phyloP scores from a whole-genome alignment of 2,888 invertebrate genomes.

The Apodemia hepburni region DNA sequence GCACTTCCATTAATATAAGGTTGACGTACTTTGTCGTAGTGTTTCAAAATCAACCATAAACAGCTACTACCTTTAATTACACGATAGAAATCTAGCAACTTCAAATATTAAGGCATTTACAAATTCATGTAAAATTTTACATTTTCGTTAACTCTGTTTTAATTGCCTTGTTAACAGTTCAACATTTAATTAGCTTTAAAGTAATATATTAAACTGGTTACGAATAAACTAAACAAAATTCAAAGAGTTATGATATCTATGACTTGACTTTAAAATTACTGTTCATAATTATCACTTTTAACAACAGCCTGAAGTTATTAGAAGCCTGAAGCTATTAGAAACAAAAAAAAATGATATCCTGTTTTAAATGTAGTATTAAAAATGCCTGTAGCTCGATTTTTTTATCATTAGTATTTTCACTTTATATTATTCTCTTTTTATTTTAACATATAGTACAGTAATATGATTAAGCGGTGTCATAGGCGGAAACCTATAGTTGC shows the following conservation, averaged over 20 bases:
- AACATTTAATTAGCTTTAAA: neutral
- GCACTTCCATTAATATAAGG: slow-evolving; percentile 17
- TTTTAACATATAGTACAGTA: neutral
- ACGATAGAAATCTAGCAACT: slow-evolving; percentile 16
- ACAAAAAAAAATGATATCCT: neutral
- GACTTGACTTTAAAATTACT: neutral
- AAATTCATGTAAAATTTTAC: neutral
- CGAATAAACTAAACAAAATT: neutral
- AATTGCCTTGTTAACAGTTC: neutral
- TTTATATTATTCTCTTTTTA: no score
- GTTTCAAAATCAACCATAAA: slow-evolving; percentile 17
- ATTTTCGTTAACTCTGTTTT: neutral
- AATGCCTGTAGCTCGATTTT: no score
- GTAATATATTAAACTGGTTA: neutral
- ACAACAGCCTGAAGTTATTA: no score
- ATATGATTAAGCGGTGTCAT: neutral
- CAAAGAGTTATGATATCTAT: neutral
- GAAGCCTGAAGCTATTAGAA: neutral
- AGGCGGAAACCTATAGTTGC: neutral
- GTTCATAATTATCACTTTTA: neutral
- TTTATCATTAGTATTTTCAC: no score
- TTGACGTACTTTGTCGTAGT: slow-evolving; percentile 16
- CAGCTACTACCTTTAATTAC: slow-evolving; percentile 6
- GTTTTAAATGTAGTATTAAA: no score
- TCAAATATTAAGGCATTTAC: slow-evolving; percentile 13